Evolutionary conservation across 2,888 invertebrate genomes (phyloP).

Genomic region (Cepaea hortensis): DNA sequence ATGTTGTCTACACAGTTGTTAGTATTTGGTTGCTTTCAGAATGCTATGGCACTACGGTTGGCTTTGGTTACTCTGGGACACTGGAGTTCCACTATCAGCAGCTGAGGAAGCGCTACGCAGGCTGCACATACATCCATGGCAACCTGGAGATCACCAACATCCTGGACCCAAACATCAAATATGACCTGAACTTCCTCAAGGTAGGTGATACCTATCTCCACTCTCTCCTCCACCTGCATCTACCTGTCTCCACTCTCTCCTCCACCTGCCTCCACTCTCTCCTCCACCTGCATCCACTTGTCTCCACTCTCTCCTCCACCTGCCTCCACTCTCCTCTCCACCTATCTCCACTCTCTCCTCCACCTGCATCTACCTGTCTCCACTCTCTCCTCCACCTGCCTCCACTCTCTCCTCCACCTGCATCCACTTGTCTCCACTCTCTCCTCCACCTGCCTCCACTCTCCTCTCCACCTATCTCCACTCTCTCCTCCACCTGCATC

Average conservation of each 20-base stretch:
- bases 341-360: background rate
- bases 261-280: no score
- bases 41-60: conserved; percentile 65
- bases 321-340: no score
- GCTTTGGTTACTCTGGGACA: conserved; percentile 64
- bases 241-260: background rate
- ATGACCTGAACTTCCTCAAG: conserved; percentile 90
- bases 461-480: background rate
- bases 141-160: conserved; percentile 98
- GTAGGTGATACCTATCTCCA: background rate
- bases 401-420: no score
- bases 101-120: conserved; percentile 84
- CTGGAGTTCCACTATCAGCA: conserved; percentile 65
- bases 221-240: background rate
- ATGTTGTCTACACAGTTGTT: background rate
- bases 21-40: conserved; percentile 52
- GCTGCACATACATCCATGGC: conserved; percentile 98
- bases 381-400: background rate
- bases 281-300: no score
- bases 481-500: background rate
- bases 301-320: no score
- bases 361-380: background rate
- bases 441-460: no score
- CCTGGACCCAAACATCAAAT: conserved; percentile 78
- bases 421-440: no score